Base-by-base conservation (phyloP, 2,888 invertebrate species). In the Drosophila mayaguana region DNA sequence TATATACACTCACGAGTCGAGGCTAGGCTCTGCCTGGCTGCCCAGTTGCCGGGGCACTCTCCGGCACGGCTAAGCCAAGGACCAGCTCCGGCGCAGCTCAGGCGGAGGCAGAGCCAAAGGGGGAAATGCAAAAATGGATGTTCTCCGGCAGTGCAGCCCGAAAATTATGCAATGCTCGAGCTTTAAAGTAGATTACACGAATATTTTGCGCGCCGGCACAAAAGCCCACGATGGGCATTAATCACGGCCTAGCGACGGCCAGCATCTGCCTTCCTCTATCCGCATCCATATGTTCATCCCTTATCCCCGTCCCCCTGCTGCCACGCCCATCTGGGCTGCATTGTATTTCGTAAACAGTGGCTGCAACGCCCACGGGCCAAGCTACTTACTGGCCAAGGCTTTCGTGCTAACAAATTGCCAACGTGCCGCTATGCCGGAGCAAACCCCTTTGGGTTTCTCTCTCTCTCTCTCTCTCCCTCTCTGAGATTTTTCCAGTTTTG, bases 111-210 rank as follows among this genome's bases (percentile, higher is more conserved):
- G 46, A 5, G 48, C 18, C 34, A 53, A 36, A 20, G 54, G 25
- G 40, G 40, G 40, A 25, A 53, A 34, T 40, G 54, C 38, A 61
- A 65, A 63, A 60, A 56, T 55, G 56, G 16, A 72, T 59, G 63
- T 34, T 50, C 80, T 59, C 75, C 48, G 54, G 55, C 71, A 63
- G 50, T 71, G 66, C 62, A 67, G 1, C 43, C 56, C 59, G 28
- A 72, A 84, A 85, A 85, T 86, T 85, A 85, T 85, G 86, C 84
- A 85, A 86, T 75, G 84, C 73, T 81, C 77, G 69, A 73, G 86
- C 84, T 82, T 85, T 86, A 85, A 85, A 85, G 86, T 85, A 85
- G 84, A 85, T 85, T 86, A 85, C 84, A 84, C 75, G 79, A 85
- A 85, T 84, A 84, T 86, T 86, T 83, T 76, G 73, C 80, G 63